Percentiles rank a stretch among this genome's conserved stretches.
These are phyloP conservation scores for Takifugu rubripes DNA, from an alignment of 2,797 vertebrate species.

Conservation along the genomic window DNA sequence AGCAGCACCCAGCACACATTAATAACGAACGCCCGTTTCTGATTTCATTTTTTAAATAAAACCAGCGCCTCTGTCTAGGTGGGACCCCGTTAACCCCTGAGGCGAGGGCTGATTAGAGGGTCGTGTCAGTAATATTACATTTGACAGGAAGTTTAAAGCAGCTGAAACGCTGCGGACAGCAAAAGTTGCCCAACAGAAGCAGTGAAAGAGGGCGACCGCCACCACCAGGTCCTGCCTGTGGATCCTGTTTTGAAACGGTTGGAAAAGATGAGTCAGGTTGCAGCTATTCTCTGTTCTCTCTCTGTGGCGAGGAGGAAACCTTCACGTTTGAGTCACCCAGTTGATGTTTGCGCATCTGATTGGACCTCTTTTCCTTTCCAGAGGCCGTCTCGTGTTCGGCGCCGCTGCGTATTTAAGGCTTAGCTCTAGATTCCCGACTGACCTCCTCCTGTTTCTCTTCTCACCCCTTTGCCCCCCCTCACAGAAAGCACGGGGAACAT, in stretches of 20 bases:
- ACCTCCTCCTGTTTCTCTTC: background rate
- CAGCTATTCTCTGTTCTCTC: slow-evolving; percentile 22
- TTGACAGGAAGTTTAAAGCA: no score
- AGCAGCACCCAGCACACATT: background rate
- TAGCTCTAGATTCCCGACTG: slow-evolving; percentile 11
- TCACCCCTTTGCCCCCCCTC: slow-evolving; percentile 1
- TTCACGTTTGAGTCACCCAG: slow-evolving; percentile 58
- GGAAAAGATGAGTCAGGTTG: slow-evolving; percentile 68
- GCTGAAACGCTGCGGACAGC: no score
- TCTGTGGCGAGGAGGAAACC: slow-evolving; percentile 44
- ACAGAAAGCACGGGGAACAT: slow-evolving; percentile 77
- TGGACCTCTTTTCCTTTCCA: slow-evolving; percentile 8
- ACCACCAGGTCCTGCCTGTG: slow-evolving; percentile 20
- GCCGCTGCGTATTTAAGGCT: slow-evolving; percentile 2
- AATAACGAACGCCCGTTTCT: no score
- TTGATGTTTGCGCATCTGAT: slow-evolving; percentile 9
- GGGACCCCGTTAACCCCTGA: no score
- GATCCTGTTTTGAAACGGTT: slow-evolving; percentile 52
- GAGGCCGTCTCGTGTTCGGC: slow-evolving; percentile 2
- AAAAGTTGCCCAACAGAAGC: no score
- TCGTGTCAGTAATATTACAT: no score
- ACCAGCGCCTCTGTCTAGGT: no score
- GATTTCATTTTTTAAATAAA: no score
- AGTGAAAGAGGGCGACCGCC: background rate
- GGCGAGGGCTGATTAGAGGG: no score